Percentiles rank a stretch among this genome's conserved stretches.
phyloP scores from a whole-genome alignment of 2,797 vertebrate genomes.

The Helicolenus hilgendorfi region DNA sequence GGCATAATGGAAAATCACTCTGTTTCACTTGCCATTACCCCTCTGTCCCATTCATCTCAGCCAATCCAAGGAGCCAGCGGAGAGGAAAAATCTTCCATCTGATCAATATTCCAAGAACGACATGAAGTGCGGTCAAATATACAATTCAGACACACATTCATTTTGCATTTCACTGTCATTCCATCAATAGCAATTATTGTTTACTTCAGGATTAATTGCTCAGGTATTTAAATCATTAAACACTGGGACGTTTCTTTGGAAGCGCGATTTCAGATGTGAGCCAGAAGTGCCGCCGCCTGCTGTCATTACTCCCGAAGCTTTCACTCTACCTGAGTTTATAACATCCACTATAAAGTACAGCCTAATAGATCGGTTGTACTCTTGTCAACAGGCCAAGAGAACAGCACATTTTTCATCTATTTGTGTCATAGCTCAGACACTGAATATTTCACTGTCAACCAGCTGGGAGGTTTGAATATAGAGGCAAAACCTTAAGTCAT shows the following conservation, averaged over 20 bases:
- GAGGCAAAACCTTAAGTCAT: constrained; percentile 12
- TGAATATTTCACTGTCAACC: constrained; percentile 16
- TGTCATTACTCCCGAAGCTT: constrained; percentile 15
- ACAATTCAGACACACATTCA: background rate
- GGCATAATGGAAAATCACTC: constrained; percentile 57
- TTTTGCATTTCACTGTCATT: background rate
- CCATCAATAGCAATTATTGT: constrained; percentile 25
- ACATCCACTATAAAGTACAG: constrained; percentile 24
- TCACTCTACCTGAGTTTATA: constrained; percentile 10
- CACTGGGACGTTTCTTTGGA: background rate
- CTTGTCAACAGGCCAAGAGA: constrained; percentile 12
- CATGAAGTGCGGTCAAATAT: constrained; percentile 12
- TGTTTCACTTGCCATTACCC: constrained; percentile 43
- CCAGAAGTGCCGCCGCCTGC: background rate
- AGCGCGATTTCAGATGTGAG: constrained; percentile 4
- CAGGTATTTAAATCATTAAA: constrained; percentile 7
- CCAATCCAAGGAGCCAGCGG: constrained; percentile 33
- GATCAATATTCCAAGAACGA: constrained; percentile 53
- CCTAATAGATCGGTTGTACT: constrained; percentile 16
- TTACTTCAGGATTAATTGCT: constrained; percentile 28
- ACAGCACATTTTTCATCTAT: background rate
- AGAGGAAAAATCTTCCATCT: constrained; percentile 15
- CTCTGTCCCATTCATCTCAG: constrained; percentile 44
- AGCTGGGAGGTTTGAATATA: constrained; percentile 22
- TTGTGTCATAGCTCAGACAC: constrained; percentile 13